Evolutionary conservation across 2,888 invertebrate genomes (phyloP), one percentile per base, ranked within the genome.

Genomic region (Prostheceraeus crozeri): DNA sequence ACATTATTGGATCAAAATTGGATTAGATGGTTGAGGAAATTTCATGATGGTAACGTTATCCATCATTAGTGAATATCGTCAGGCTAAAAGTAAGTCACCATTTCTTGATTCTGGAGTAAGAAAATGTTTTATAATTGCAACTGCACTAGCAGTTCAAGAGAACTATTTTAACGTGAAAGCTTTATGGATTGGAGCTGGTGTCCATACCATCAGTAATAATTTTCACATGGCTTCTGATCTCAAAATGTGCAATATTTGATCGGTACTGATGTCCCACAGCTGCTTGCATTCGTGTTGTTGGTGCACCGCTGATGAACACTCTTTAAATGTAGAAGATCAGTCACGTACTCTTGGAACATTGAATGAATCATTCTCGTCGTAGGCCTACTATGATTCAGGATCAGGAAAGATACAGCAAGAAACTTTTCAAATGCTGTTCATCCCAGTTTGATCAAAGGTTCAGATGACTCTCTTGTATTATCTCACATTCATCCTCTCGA

Each of bases 101-200:
- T 40, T 40, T 40, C 19, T 19, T 40, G 45, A 40, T 40, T 40
- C 45, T 14, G 14, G 45, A 14, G 45, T 40, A 40, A 40, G 19
- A n/a, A 40, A 40, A 23, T 40, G 45, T 19, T 40, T 53, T 48
- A 53, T 53, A 28, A 28, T 53, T 53, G 53, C 33, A 28, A 53
- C 31, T 48, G 53, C n/a, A 35, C 53, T 33, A 28, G 40, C 25
- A 19, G 31, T 40, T 19, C 53, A 53, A 33, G 53, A 53, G 27
- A 53, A 30, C 27, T 40, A 53, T 40, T 31, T 19, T 19, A 53
- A 53, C 36, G 14, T 53, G 19, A 40, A 53, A 8, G 19, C 19
- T 23, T 33, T 53, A 28, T 53, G 36, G 53, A 40, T 19, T n/a
- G 40, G 23, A 28, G 19, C 19, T 33, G 33, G 53, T 19, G 16